A percentile compares a stretch with the other conserved stretches of the same genome.
phyloP scores from a whole-genome alignment of 1,140 invertebrate genomes.

The Acromyrmex heyeri region DNA sequence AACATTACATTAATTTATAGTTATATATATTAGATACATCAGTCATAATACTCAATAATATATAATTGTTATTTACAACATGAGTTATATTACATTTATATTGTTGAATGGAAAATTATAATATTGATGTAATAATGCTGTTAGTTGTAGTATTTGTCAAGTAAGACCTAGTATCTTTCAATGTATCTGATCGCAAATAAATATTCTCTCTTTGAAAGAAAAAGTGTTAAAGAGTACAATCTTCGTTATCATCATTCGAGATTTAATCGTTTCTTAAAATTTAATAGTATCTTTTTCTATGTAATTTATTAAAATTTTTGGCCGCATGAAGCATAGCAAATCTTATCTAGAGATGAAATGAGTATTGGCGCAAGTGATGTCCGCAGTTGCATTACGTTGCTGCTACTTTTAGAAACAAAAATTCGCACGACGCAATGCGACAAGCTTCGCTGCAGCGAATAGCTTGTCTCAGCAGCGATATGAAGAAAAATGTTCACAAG shows the following conservation, averaged over 20 bases:
- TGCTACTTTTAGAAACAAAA: conserved; percentile 34
- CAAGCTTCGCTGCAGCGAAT: background rate
- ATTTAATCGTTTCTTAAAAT: no score
- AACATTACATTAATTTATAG: no score
- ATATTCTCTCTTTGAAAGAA: background rate
- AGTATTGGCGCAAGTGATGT: background rate
- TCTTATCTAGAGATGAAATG: background rate
- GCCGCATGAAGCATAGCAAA: background rate
- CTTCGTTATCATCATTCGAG: background rate
- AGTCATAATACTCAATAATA: no score
- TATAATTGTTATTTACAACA: no score
- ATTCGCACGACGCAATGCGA: background rate
- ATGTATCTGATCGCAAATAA: background rate
- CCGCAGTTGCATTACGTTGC: conserved; percentile 22
- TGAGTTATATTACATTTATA: no score
- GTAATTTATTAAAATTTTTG: background rate
- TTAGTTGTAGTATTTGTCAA: no score
- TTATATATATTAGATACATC: no score
- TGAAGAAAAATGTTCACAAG: background rate
- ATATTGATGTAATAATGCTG: no score
- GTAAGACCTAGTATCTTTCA: no score
- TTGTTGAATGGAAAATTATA: no score
- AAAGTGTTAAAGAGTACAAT: background rate
- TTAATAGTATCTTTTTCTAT: no score
- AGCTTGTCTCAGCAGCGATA: background rate